A percentile compares a stretch with the other conserved stretches of the same genome.
These are phyloP conservation scores for Empidonax alnorum DNA, from an alignment of 2,113 vertebrate genomes.

Conservation along the genomic window DNA sequence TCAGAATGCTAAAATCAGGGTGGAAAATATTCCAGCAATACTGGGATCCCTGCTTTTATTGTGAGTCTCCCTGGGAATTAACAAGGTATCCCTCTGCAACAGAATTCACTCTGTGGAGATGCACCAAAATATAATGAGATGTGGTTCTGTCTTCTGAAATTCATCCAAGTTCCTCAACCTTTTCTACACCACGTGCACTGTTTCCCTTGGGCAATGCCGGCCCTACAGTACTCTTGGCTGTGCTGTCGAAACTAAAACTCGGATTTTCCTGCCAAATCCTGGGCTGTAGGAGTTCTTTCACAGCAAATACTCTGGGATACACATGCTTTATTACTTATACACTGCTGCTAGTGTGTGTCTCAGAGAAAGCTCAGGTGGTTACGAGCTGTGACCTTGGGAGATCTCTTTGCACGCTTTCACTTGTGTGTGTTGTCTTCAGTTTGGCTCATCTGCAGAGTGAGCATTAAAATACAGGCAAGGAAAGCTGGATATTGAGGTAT, in stretches of 20 bases:
- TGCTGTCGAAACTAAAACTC: background rate
- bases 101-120: background rate
- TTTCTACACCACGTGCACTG: background rate
- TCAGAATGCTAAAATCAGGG: background rate
- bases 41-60: background rate
- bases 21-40: background rate
- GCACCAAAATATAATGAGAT: background rate
- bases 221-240: background rate
- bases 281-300: background rate
- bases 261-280: background rate
- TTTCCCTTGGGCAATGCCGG: background rate
- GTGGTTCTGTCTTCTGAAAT: background rate
- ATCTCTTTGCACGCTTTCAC: background rate
- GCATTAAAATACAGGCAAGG: background rate
- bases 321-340: background rate
- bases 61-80: background rate
- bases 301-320: background rate
- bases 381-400: background rate
- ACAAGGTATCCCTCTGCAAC: slow-evolving; percentile 6
- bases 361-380: background rate
- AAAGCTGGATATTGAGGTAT: background rate
- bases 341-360: background rate
- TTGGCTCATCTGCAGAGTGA: background rate
- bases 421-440: background rate
- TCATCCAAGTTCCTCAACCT: background rate